A percentile compares a stretch with the other conserved stretches of the same genome.
Evolutionary conservation across 2,888 invertebrate species (phyloP).

Genomic region (Lamellibrachia satsuma): DNA sequence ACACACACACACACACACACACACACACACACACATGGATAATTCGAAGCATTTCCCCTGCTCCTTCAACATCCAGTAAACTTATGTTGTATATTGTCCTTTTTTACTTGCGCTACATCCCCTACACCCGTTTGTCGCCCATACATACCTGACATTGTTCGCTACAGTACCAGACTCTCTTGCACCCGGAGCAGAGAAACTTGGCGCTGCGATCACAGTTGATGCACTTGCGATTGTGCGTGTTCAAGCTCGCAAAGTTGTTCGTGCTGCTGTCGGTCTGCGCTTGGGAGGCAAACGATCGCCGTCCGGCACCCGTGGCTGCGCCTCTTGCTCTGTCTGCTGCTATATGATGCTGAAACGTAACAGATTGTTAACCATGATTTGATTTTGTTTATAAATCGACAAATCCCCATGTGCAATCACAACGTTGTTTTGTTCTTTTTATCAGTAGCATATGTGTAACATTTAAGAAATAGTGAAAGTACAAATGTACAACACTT

Average conservation of each 20-base stretch:
- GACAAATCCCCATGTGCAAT: not conserved
- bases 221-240: slow-evolving; percentile 21
- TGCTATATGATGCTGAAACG: not conserved
- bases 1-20: not conserved
- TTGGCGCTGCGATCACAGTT: slow-evolving; percentile 29
- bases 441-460: not conserved
- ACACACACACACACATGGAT: too few relatives aligned
- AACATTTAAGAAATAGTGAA: not conserved
- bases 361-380: not conserved
- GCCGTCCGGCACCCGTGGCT: not conserved
- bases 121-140: too few relatives aligned
- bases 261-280: not conserved
- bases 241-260: not conserved
- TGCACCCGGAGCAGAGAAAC: slow-evolving; percentile 35
- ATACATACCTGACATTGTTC: slow-evolving; percentile 30
- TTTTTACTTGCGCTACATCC: too few relatives aligned
- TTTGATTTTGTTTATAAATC: too few relatives aligned
- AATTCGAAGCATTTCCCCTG: too few relatives aligned
- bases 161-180: slow-evolving; percentile 33
- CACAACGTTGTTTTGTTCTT: not conserved
- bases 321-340: not conserved
- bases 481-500: not conserved
- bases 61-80: too few relatives aligned
- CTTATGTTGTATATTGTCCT: too few relatives aligned
- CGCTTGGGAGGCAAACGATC: not conserved